phyloP scores from a whole-genome alignment of 2,113 vertebrate species.

The Uria aalge region DNA sequence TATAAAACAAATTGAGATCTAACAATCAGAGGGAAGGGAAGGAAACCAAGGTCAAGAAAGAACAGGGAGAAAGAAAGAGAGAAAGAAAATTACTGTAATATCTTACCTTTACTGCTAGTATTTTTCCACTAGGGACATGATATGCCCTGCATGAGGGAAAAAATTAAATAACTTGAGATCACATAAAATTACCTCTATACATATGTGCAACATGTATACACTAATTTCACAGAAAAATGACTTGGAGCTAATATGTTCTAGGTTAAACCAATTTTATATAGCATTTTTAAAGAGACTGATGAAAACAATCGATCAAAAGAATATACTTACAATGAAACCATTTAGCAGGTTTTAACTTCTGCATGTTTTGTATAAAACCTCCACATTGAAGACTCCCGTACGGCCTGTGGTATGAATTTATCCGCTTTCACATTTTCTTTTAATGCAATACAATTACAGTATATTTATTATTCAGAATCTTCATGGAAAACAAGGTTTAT shows the following conservation, averaged over 20 bases:
- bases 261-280: background rate
- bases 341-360: background rate
- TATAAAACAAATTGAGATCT: background rate
- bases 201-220: background rate
- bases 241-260: background rate
- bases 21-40: background rate
- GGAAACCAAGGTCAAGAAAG: background rate
- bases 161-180: background rate
- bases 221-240: background rate
- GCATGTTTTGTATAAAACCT: background rate
- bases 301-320: background rate
- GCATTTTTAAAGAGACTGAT: background rate
- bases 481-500: background rate
- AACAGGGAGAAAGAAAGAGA: background rate
- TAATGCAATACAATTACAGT: background rate
- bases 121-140: constrained; percentile 89
- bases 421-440: background rate
- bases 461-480: background rate
- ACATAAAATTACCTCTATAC: background rate
- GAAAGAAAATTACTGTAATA: background rate
- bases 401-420: background rate
- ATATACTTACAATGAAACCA: background rate
- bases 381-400: background rate
- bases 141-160: constrained; percentile 80
- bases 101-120: constrained; percentile 94